Evolutionary conservation across 2,888 invertebrate species (phyloP).

Genomic region (Philhelius pedissequus): DNA sequence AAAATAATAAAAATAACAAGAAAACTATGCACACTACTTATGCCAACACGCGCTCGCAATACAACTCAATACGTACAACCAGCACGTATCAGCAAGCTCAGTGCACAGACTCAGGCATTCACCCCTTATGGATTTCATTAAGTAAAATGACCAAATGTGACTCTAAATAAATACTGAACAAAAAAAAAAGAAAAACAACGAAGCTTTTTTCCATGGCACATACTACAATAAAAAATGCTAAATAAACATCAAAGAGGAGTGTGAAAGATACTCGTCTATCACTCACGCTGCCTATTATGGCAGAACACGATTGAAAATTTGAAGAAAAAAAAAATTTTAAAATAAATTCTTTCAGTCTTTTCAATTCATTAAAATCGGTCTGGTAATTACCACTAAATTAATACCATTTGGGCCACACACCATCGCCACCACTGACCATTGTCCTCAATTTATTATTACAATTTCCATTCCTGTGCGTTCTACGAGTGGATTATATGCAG

Average conservation of each 20-base stretch:
- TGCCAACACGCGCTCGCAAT: slow-evolving; percentile 52
- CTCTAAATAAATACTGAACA: slow-evolving; percentile 46
- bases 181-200: slow-evolving; percentile 10
- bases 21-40: slow-evolving; percentile 36
- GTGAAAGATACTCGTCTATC: slow-evolving; percentile 50
- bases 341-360: slow-evolving; percentile 53
- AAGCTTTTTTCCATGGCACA: background rate
- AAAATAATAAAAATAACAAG: background rate
- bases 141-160: slow-evolving; percentile 62
- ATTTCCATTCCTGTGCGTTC: slow-evolving; percentile 29
- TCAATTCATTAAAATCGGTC: slow-evolving; percentile 69
- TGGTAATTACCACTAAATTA: slow-evolving; percentile 69
- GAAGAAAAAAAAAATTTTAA: slow-evolving; percentile 28
- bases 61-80: slow-evolving; percentile 27
- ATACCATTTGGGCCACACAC: slow-evolving; percentile 65
- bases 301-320: slow-evolving; percentile 29
- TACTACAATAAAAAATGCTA: slow-evolving; percentile 28
- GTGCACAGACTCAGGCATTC: slow-evolving; percentile 44
- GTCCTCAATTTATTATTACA: slow-evolving; percentile 50
- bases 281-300: slow-evolving; percentile 33
- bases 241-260: slow-evolving; percentile 49
- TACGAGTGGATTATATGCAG: no score
- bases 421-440: slow-evolving; percentile 26
- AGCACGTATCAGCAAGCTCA: slow-evolving; percentile 46
- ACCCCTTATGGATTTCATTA: slow-evolving; percentile 65